A percentile compares a stretch with the other conserved stretches of the same genome.
phyloP scores from a whole-genome alignment of 2,888 invertebrate species.

The Podotricha telesiphe region DNA sequence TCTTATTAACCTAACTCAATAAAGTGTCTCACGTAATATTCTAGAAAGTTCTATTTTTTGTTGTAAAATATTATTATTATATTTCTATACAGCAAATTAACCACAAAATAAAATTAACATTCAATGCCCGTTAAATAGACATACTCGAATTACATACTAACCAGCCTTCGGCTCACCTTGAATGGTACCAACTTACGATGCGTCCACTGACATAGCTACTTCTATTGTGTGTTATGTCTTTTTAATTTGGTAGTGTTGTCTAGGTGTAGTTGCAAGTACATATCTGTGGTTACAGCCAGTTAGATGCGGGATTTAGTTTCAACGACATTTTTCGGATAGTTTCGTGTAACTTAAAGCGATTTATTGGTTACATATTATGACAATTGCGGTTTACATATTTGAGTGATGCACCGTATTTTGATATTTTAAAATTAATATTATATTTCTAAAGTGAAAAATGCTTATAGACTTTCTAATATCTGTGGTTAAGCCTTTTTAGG shows the following conservation, averaged over 20 bases:
- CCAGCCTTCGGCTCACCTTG: constrained; percentile 53
- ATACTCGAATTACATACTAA: constrained; percentile 37
- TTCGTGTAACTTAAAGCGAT: constrained; percentile 56
- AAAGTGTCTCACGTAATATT: constrained; percentile 5
- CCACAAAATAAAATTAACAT: constrained; percentile 50
- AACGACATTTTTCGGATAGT: constrained; percentile 71
- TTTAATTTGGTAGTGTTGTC: constrained; percentile 45
- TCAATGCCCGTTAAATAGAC: constrained; percentile 42
- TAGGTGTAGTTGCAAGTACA: constrained; percentile 55
- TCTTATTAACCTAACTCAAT: not conserved
- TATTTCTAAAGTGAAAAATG: not conserved
- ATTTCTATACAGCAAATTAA: constrained; percentile 33
- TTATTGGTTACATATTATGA: constrained; percentile 43
- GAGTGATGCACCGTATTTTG: constrained; percentile 6
- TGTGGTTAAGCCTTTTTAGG: too few relatives aligned
- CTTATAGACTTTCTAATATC: too few relatives aligned
- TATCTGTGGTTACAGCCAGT: constrained; percentile 67
- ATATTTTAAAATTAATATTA: not conserved
- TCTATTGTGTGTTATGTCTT: constrained; percentile 37
- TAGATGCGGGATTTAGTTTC: constrained; percentile 60
- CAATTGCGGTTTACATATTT: constrained; percentile 56
- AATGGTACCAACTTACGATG: constrained; percentile 35
- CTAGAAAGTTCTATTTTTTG: constrained; percentile 12
- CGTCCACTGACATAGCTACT: constrained; percentile 32
- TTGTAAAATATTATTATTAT: constrained; percentile 14